A percentile compares a stretch with the other conserved stretches of the same genome.
These are phyloP conservation scores for Ceryle rudis DNA, from an alignment of 2,797 vertebrate species.

Conservation along the genomic window DNA sequence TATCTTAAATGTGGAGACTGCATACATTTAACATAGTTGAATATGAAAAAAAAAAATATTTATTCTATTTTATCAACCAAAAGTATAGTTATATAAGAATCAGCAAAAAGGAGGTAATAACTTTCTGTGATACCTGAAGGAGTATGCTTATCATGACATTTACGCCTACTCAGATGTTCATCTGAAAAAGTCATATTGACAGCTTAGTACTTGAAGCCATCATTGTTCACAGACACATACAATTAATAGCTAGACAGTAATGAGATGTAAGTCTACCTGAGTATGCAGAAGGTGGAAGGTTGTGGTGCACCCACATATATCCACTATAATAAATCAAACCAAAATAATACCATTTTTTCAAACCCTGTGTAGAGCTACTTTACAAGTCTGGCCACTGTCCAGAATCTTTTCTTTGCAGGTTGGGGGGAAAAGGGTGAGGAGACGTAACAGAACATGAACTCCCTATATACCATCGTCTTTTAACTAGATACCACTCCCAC, in stretches of 20 bases:
- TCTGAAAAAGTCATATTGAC: conserved; percentile 67
- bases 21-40: neutral
- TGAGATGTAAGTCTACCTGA: conserved; percentile 24
- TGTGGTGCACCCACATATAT: conserved; percentile 17
- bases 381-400: neutral
- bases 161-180: conserved; percentile 68
- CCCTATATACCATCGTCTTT: neutral
- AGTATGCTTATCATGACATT: conserved; percentile 70
- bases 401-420: neutral
- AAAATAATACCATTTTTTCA: neutral
- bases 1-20: neutral
- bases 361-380: neutral
- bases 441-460: neutral
- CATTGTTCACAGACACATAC: conserved; percentile 66
- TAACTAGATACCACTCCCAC: neutral
- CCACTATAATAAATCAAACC: neutral
- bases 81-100: conserved; percentile 65
- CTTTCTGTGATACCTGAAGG: conserved; percentile 53
- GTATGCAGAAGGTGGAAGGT: conserved; percentile 28
- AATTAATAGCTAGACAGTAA: conserved; percentile 68
- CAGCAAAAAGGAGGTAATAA: conserved; percentile 45
- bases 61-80: neutral
- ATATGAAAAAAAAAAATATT: neutral
- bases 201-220: conserved; percentile 59
- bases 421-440: accelerated